Evolutionary conservation across 1,140 invertebrate species (phyloP), one percentile per base, ranked within the genome.

Genomic region (Armadillidium nasatum): DNA sequence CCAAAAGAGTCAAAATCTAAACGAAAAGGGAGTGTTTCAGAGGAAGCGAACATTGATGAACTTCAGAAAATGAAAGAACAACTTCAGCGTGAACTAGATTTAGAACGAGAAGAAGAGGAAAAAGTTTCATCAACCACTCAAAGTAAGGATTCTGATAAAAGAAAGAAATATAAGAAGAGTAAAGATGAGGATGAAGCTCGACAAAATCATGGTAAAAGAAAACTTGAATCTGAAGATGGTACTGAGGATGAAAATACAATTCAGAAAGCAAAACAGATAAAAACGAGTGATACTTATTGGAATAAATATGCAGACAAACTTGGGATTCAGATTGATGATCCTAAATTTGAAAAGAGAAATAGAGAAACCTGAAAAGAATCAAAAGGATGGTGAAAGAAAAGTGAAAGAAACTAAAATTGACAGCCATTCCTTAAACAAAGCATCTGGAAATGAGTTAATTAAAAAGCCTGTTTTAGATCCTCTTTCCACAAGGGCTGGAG

Each of bases 401-500:
- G 10, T 21, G 10, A 15, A 10, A 15, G 13, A 77, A 68, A 33
- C 1, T 33, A 33, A 33, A 33, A 33, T 33, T 33, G 33, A 33
- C 33, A 33, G 6, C 6, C 33, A 33, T 33, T 33, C 33, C 33
- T 33, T 33, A 33, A 33, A 44, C 72, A 9, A 44, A 75, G 44
- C 67, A 78, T 15, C 11, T 2, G 78, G 22, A 60, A 33, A 67
- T 11, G 71, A 50, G 4, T 74, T 74, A 22, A 82, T 82, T 10
- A 85, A 87, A 81, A 88, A 87, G 54, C 89, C 90, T 82, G 88
- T 88, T 4, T 88, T 90, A 0, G 92, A 94, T 83, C 84, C 92
- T 67, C 81, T 97, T 4, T 93, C 93, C 15, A 93, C 93, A 0
- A 89, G 89, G 83, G 97, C 96, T 44, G 96, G 96, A 67, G 96